Conservation (phyloP, 2,888 invertebrate genomes). For the Uropetala carovei region DNA sequence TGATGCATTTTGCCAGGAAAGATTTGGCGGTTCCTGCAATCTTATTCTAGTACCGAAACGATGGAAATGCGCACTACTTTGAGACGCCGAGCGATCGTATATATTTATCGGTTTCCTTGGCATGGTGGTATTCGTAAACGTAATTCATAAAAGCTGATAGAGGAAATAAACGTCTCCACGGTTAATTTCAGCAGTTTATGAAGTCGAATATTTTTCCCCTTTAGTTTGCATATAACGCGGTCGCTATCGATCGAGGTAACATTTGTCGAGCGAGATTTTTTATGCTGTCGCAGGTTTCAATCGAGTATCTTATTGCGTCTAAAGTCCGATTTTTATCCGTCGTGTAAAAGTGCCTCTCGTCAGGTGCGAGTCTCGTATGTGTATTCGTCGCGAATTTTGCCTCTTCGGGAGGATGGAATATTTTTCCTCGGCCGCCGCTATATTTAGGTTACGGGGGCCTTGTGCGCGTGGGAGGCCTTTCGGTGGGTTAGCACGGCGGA, state of each 20-base stretch:
- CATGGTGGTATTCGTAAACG: too few relatives aligned
- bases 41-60: too few relatives aligned
- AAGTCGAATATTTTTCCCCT: too few relatives aligned
- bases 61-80: too few relatives aligned
- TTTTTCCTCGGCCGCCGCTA: conserved; percentile 44
- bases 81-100: too few relatives aligned
- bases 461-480: conserved; percentile 55
- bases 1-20: too few relatives aligned
- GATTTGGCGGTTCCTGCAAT: too few relatives aligned
- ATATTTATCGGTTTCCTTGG: too few relatives aligned
- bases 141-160: too few relatives aligned
- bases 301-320: neutral
- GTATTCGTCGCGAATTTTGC: conserved; percentile 18
- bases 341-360: neutral
- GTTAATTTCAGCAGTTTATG: too few relatives aligned
- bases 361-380: neutral
- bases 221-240: neutral
- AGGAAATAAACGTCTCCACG: too few relatives aligned
- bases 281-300: neutral
- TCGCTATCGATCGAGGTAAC: neutral
- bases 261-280: neutral
- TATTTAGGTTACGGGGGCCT: conserved; percentile 54
- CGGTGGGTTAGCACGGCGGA: neutral
- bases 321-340: neutral
- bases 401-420: conserved; percentile 19